Conservation (phyloP, 2,113 vertebrate genomes). For the Brevimyrus niger region DNA sequence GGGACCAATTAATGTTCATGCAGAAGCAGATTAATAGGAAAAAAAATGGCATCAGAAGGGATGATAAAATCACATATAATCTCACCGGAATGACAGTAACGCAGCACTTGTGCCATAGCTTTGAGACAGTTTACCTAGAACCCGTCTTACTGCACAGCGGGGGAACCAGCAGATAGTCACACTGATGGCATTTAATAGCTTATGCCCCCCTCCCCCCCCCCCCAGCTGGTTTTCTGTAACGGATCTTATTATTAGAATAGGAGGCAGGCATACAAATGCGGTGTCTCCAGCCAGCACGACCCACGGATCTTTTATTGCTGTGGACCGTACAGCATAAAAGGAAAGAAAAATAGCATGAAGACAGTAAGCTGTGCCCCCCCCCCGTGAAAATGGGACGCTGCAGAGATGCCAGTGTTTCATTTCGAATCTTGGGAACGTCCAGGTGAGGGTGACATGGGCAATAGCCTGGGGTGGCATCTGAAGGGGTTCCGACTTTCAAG, state of each 20-base stretch:
- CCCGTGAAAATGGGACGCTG: background rate
- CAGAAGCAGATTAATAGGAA: constrained; percentile 17
- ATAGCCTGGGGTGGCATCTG: background rate
- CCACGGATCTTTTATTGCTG: too few relatives aligned
- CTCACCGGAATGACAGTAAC: background rate
- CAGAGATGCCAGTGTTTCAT: background rate
- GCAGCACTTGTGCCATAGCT: background rate
- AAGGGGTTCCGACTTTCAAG: background rate
- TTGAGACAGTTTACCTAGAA: background rate
- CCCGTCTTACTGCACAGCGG: background rate
- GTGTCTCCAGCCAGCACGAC: background rate
- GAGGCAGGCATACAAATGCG: background rate
- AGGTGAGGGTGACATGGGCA: background rate
- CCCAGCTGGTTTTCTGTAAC: background rate
- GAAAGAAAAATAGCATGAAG: background rate
- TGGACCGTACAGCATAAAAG: background rate
- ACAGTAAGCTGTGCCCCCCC: background rate
- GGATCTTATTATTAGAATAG: background rate
- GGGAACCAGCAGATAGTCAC: background rate
- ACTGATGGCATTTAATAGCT: background rate
- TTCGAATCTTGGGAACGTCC: background rate
- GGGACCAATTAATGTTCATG: constrained; percentile 31
- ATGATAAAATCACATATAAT: constrained; percentile 31
- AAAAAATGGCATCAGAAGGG: constrained; percentile 26
- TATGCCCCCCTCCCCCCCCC: background rate